Evolutionary conservation across 1,140 invertebrate species (phyloP), one percentile per base, ranked within the genome.

Genomic region (Leptinotarsa undecemlineata): DNA sequence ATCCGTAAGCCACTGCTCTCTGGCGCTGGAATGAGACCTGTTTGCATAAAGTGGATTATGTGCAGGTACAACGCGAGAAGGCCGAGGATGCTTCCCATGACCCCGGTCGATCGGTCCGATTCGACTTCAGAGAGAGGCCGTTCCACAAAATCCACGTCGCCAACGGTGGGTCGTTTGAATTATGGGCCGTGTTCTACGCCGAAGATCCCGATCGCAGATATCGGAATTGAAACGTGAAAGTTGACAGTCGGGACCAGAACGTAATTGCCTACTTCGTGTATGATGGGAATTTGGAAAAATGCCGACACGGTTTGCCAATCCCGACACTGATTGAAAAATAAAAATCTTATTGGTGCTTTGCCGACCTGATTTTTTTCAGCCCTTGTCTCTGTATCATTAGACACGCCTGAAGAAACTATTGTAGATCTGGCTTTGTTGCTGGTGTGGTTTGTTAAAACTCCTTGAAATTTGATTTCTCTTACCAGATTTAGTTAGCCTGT

Each of bases 11-110:
- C 64, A 23, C 64, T 42, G 42, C 19, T n/a, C 23, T 21, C 64
- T 42, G 23, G 64, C 23, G 23, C 64, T 67, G 64, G 64, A 33
- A 67, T 67, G 64, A 67, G 64, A 67, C 64, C 64, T 67, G 64
- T 67, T 67, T 67, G 64, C 64, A 67, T 67, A 23, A 67, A 67
- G 64, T 67, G 42, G 64, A 67, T 67, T 67, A 67, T 67, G 64
- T 67, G 64, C 64, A 67, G 64, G 64, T 67, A 67, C n/a, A 14
- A 67, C 64, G 64, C 64, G 23, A 67, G 17, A 67, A 67, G 23
- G 51, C 51, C 51, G 51, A 67, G 64, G 23, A 67, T 33, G 15
- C 64, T 67, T 67, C 64, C 64, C 64, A 67, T 67, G 64, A 67
- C 64, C 64, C 64, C 26, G 23, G 64, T 11, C 51, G 51, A 3